A percentile compares a stretch with the other conserved stretches of the same genome.
phyloP scores from a whole-genome alignment of 1,140 invertebrate species.

The Drosophila pectinifera region DNA sequence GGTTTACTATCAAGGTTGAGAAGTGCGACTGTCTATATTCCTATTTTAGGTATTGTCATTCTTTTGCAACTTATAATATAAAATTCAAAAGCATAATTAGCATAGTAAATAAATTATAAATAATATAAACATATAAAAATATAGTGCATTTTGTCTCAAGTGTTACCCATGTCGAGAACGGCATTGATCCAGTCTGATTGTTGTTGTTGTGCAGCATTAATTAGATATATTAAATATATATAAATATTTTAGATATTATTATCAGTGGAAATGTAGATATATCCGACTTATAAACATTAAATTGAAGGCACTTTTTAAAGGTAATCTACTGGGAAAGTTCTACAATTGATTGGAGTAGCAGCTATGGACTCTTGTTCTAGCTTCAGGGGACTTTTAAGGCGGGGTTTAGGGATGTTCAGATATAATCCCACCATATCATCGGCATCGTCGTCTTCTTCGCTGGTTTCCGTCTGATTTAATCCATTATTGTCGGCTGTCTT shows the following conservation, averaged over 20 bases:
- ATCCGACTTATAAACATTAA: not conserved
- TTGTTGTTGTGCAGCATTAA: constrained; percentile 61
- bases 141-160: constrained; percentile 15
- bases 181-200: constrained; percentile 88
- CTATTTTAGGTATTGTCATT: too few species aligned
- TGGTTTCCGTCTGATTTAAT: constrained; percentile 64
- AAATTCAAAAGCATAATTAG: too few species aligned
- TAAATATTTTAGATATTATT: constrained; percentile 6
- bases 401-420: not conserved
- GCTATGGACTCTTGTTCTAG: not conserved
- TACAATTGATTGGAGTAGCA: not conserved
- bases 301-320: not conserved
- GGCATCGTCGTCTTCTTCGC: constrained; percentile 86
- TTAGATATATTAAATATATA: constrained; percentile 35
- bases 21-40: too few species aligned
- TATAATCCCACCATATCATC: constrained; percentile 87
- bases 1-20: too few species aligned
- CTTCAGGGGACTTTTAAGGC: not conserved
- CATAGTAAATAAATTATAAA: not conserved
- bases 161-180: constrained; percentile 88
- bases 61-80: too few species aligned
- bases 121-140: not conserved
- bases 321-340: not conserved
- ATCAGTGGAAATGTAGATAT: not conserved
- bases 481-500: constrained; percentile 75